Conservation (phyloP, 1,140 invertebrate species). For the Trachymyrmex septentrionalis region DNA sequence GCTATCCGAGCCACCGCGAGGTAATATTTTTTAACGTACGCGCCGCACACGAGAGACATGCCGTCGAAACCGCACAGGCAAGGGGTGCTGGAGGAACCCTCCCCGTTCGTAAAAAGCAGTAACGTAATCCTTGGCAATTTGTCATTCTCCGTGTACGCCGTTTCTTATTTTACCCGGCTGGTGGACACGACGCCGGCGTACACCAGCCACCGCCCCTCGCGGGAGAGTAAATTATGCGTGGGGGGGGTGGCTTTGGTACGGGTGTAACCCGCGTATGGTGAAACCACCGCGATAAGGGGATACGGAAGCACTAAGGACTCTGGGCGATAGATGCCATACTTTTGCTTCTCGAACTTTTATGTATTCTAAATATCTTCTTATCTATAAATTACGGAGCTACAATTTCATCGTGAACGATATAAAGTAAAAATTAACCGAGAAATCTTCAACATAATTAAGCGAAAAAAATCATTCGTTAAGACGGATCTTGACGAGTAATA, state of each 20-base stretch:
- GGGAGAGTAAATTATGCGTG: slow-evolving; percentile 66
- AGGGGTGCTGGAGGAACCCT: slow-evolving; percentile 1
- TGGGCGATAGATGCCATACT: background rate
- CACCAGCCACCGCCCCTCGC: slow-evolving; percentile 48
- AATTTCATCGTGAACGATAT: background rate
- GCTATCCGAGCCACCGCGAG: slow-evolving; percentile 9
- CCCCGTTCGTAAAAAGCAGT: slow-evolving; percentile 58
- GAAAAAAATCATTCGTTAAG: no score
- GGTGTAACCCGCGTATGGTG: slow-evolving; percentile 12
- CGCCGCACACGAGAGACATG: slow-evolving; percentile 33
- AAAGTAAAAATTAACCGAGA: no score
- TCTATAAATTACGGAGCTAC: no score
- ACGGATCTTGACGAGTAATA: no score
- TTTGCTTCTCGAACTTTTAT: slow-evolving; percentile 16
- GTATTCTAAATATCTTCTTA: background rate
- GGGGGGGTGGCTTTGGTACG: slow-evolving; percentile 9
- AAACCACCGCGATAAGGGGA: slow-evolving; percentile 24
- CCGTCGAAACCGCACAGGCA: slow-evolving; percentile 20
- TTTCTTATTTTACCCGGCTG: slow-evolving; percentile 74
- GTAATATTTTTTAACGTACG: slow-evolving; percentile 73
- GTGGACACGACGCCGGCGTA: slow-evolving; percentile 59
- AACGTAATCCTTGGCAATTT: slow-evolving; percentile 79
- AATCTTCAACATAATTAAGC: no score
- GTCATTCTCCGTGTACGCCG: slow-evolving; percentile 75
- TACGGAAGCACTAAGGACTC: background rate